Evolutionary conservation across 2,113 vertebrate genomes (phyloP).

Genomic region (Coracopsis vasa): DNA sequence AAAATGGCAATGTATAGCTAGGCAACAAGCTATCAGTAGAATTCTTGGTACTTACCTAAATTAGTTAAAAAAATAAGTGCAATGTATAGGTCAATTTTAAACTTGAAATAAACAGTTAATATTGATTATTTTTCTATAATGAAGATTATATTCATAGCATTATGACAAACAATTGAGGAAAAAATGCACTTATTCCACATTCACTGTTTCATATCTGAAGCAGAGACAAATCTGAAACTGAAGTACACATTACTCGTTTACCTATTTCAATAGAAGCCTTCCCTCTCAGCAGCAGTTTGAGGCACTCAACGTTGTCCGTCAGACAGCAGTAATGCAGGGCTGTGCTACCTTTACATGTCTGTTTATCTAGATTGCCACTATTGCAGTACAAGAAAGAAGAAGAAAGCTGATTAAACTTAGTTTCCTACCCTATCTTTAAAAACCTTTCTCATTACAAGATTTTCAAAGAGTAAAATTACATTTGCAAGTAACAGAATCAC

Average conservation of each 20-base stretch:
- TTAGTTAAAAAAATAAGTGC: not conserved
- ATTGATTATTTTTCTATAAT: not conserved
- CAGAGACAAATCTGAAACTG: not conserved
- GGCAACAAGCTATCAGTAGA: not conserved
- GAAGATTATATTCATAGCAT: not conserved
- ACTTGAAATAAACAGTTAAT: not conserved
- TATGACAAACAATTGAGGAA: not conserved
- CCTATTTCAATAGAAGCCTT: slow-evolving; percentile 89
- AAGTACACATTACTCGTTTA: slow-evolving; percentile 67
- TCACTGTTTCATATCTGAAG: not conserved
- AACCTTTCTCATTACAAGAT: not conserved
- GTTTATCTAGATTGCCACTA: slow-evolving; percentile 90
- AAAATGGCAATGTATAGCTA: not conserved
- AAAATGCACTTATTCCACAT: not conserved
- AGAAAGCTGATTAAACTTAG: not conserved
- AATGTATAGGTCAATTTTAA: not conserved
- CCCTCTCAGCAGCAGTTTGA: slow-evolving; percentile 93
- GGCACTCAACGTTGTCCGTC: slow-evolving; percentile 92
- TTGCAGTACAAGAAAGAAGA: slow-evolving; percentile 4
- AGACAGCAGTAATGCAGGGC: slow-evolving; percentile 96
- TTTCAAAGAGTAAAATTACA: not conserved
- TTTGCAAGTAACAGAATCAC: not conserved
- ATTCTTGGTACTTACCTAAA: not conserved
- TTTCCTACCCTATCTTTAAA: not conserved
- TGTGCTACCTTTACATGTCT: slow-evolving; percentile 88